Base-by-base conservation (phyloP, 2,797 vertebrate genomes). In the Zenarchopterus dispar region DNA sequence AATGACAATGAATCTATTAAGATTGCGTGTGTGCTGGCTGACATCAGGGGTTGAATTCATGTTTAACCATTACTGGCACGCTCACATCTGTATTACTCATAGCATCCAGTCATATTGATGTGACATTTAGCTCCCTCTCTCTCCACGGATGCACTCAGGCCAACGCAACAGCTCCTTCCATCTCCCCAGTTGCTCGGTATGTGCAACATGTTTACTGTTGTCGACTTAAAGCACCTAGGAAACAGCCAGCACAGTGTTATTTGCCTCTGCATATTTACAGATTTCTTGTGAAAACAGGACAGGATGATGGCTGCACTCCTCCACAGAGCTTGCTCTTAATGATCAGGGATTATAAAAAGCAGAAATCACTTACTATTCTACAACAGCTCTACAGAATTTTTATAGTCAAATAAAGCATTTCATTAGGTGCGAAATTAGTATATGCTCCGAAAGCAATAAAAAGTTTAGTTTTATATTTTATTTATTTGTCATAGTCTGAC, bases 111-210 rank as follows among this genome's bases (percentile, higher is more conserved):
- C n/a, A 46, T 46, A 57, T 57, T 31, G 24, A 58, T 58, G 55
- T 57, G 56, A 44, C 56, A 47, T 58, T 58, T 58, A 58, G 8
- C 19, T 19, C n/a, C 28, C 53, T 24, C 18, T 21, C 24, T 6
- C 23, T 44, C 26, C 8, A 2, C 39, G 31, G 42, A 21, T 19
- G 9, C 28, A 15, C 24, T 57, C 53, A 11, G 42, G n/a, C 16
- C 13, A 15, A 28, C 31, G 41, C 36, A 13, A 39, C 13, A 39
- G 36, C 36, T 47, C 24, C 15, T 19, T 21, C 44, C 19, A 17
- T 58, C 28, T 17, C 18, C 18, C 26, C 3, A 18, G 23, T 24
- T 46, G 1, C 6, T 19, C n/a, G 4, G 8, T n/a, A 22, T 23
- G 44, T 17, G 44, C 43, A 18, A 11, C 55, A 45, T 57, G 17